Base-by-base conservation (phyloP, 2,797 vertebrate species). In the Dallia pectoralis region DNA sequence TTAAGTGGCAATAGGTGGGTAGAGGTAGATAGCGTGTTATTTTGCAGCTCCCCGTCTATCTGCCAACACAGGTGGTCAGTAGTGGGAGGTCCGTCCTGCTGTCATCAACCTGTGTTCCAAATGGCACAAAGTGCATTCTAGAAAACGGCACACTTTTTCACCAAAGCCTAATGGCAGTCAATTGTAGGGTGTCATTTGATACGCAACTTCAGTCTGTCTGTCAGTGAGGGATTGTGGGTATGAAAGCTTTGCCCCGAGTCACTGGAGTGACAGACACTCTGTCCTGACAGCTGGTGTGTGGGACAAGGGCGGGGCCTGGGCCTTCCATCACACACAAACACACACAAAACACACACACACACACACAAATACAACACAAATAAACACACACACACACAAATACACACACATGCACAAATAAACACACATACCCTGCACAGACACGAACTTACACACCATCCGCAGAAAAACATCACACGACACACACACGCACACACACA, bases 261-360 rank as follows among this genome's bases (percentile, higher is more conserved):
- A 91, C 79, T 90, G 90, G 88, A 91, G 89, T 88, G 80, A 89
- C 82, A 62, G 89, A 91, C 90, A 91, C 82, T 81, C 80, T 73
- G 71, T 81, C 67, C 83, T 69, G 80, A 75, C 82, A 77, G 82
- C 81, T 80, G 77, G 77, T 76, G 83, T 75, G 86, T 84, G 74
- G 85, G 81, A 84, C 80, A 74, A 22, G 69, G 29, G 82, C 72
- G 81, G 82, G 84, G 74, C 22, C 7, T 73, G 82, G 64, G 77
- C 87, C 88, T 87, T 89, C 88, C 87, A 78, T 87, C 86, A 82
- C 32, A 62, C 14, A 29, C 53, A 40, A 12, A 4, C 51, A 44
- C 12, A 74, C 78, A 69, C 44, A 69, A 49, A n/a, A n/a, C n/a
- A 66, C 16, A 53, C 68, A 53, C 68, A 56, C 14, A 16, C 53